Base-by-base conservation (phyloP, 2,797 vertebrate genomes). In the Argyrosomus regius region DNA sequence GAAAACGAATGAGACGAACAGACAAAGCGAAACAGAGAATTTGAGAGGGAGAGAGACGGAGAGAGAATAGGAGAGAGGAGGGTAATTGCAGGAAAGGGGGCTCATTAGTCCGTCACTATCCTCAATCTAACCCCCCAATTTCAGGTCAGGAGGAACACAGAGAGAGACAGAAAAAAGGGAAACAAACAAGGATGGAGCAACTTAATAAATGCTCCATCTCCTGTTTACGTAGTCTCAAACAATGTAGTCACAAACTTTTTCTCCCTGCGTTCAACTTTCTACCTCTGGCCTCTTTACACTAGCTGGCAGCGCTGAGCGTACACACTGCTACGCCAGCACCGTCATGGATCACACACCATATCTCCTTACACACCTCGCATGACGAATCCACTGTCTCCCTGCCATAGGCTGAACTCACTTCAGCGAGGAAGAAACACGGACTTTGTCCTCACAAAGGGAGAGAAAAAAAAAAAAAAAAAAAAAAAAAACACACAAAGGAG, bases 11-110 rank as follows among this genome's bases (percentile, higher is more conserved):
- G 49, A 82, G 73, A 88, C 68, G 67, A 85, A 67, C 35, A 71
- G 75, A 77, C 66, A 82, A 68, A 67, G 78, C 72, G 64, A 59
- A 75, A 84, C 49, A 71, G 75, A 84, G 85, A 88, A 86, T 81
- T 20, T 71, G 65, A 85, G 80, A 88, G 31, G 39, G 70, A 85
- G 63, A 80, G 60, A 77, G 60, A 80, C 82, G 80, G 56, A 43
- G 66, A 79, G 52, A 81, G 79, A 84, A 84, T 68, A 72, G 80
- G 72, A 77, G 75, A 83, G 78, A 81, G 80, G 53, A 84, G 83
- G 80, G 84, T 94, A 94, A 93, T 94, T 92, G 88, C 92, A 95
- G 94, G 92, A 93, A 92, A 92, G 77, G 83, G 86, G 86, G 62
- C 88, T 93, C 90, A 95, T 94, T 93, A 93, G 83, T 89, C 83